Evolutionary conservation across 1,140 invertebrate genomes (phyloP).

Genomic region (Bombus superbus): DNA sequence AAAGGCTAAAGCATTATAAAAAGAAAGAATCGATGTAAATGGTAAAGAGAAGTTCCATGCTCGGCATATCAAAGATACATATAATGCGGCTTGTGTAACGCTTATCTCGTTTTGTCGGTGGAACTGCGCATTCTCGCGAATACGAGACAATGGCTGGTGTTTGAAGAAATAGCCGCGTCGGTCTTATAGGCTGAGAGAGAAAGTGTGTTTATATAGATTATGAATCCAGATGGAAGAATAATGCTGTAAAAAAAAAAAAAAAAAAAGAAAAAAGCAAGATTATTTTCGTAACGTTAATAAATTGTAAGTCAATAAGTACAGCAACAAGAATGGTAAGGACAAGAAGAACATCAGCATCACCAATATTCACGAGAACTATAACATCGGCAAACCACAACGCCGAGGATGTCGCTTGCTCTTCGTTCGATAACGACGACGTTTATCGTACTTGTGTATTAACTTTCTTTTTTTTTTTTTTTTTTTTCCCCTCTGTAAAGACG

Average conservation of each 20-base stretch:
- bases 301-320: slow-evolving; percentile 79
- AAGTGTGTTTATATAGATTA: slow-evolving; percentile 66
- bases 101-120: slow-evolving; percentile 2
- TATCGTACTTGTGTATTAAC: neutral
- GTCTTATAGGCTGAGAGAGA: slow-evolving; percentile 26
- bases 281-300: slow-evolving; percentile 82
- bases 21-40: neutral
- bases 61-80: slow-evolving; percentile 14
- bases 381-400: neutral
- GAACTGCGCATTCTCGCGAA: slow-evolving; percentile 10
- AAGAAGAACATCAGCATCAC: neutral
- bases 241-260: slow-evolving; percentile 72
- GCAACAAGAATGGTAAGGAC: slow-evolving; percentile 39
- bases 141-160: neutral
- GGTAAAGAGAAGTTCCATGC: slow-evolving; percentile 44
- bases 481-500: neutral
- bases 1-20: neutral
- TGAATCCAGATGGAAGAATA: slow-evolving; percentile 67
- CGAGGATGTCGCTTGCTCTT: neutral
- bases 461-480: neutral
- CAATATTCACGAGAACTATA: neutral
- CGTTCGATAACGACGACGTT: slow-evolving; percentile 7
- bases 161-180: neutral
- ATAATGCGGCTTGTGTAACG: slow-evolving; percentile 21
- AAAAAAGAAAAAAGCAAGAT: slow-evolving; percentile 69